Conservation (phyloP, 2,113 vertebrate genomes). For the Solea solea region DNA sequence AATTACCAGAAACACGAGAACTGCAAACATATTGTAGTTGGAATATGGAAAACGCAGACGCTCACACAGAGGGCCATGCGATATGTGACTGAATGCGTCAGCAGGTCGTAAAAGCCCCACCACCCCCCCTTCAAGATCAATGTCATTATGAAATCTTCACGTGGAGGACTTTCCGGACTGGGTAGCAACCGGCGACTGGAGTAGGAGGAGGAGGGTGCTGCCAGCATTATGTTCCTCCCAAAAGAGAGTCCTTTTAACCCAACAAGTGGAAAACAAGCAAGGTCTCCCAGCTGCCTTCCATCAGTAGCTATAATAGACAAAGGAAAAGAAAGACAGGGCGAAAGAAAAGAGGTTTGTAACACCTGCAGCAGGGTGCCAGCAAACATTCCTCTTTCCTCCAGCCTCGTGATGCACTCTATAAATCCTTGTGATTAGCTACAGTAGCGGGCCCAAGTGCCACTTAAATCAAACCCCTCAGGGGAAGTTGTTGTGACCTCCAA, state of each 20-base stretch:
- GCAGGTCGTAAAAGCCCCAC: conserved; percentile 70
- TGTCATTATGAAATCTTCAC: conserved; percentile 68
- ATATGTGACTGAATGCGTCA: conserved; percentile 67
- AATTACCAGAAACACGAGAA: conserved; percentile 74
- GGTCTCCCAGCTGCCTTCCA: conserved; percentile 68
- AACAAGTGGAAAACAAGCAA: conserved; percentile 51
- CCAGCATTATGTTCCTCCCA: conserved; percentile 39
- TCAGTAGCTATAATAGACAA: conserved; percentile 54
- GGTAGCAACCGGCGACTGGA: conserved; percentile 34
- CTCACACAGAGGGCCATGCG: conserved; percentile 65
- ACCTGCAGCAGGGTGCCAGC: conserved; percentile 67
- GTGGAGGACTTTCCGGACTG: conserved; percentile 59
- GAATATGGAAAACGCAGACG: conserved; percentile 62
- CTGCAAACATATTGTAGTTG: conserved; percentile 59
- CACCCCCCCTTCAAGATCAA: conserved; percentile 55
- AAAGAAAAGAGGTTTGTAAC: conserved; percentile 60
- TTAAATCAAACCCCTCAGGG: conserved; percentile 60
- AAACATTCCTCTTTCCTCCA: conserved; percentile 52
- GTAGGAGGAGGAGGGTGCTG: conserved; percentile 9
- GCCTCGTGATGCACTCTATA: conserved; percentile 70
- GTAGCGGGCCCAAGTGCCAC: conserved; percentile 60
- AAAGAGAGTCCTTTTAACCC: conserved; percentile 45
- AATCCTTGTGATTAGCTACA: conserved; percentile 75
- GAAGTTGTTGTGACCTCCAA: conserved; percentile 58
- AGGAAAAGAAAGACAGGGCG: conserved; percentile 17